phyloP scores from a whole-genome alignment of 92 coral and sea anemone species.

The Isaurus tuberculatus region DNA sequence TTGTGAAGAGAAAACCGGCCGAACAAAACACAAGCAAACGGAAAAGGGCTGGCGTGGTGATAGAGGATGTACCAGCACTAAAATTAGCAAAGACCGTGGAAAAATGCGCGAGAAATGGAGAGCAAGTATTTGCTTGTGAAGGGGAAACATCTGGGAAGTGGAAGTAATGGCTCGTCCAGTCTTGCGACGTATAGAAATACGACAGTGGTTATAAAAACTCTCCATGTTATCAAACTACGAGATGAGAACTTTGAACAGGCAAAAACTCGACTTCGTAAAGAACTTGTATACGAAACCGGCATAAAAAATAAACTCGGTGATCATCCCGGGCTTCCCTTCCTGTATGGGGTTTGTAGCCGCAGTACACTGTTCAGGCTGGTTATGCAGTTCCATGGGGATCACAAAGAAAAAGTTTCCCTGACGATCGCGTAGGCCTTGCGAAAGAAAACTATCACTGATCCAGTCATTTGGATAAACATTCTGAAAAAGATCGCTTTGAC shows the following conservation, averaged over 20 bases:
- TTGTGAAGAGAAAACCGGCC: slow-evolving; percentile 8
- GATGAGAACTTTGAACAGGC: not conserved
- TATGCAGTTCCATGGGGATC: slow-evolving; percentile 51
- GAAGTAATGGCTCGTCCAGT: slow-evolving; percentile 54
- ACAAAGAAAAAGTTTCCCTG: not conserved
- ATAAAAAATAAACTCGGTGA: slow-evolving; percentile 42
- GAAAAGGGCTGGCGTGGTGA: not conserved
- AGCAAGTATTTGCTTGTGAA: slow-evolving; percentile 44
- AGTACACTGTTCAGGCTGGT: slow-evolving; percentile 14
- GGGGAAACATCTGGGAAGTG: slow-evolving; percentile 48
- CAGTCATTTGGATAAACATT: not conserved
- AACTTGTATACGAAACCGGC: slow-evolving; percentile 35
- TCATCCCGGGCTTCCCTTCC: slow-evolving; percentile 53
- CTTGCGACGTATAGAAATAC: slow-evolving; percentile 50
- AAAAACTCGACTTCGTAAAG: slow-evolving; percentile 6
- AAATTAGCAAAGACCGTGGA: slow-evolving; percentile 31
- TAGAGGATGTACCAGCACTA: not conserved
- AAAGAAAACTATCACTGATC: not conserved
- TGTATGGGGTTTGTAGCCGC: slow-evolving; percentile 37
- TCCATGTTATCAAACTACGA: not conserved
- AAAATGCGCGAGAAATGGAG: slow-evolving; percentile 25
- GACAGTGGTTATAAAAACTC: slow-evolving; percentile 31
- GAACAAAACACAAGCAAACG: slow-evolving; percentile 4
- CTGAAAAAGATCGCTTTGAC: slow-evolving; percentile 2
- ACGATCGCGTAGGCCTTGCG: not conserved